Evolutionary conservation across 1,140 invertebrate species (phyloP).

Genomic region (Metopolophium dirhodum): DNA sequence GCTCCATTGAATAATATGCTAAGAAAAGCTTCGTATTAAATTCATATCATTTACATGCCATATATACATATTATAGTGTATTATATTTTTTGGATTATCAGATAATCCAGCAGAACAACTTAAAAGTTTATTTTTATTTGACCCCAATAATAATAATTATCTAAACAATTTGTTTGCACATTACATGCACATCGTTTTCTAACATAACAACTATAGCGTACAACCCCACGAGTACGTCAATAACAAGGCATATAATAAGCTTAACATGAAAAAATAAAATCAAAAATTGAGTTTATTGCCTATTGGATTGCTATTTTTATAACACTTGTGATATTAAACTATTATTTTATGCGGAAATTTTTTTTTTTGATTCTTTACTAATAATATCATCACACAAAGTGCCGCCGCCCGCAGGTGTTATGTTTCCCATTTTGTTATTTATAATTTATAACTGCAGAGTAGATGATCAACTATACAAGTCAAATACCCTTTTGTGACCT

Average conservation of each 20-base stretch:
- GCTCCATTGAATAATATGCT: background rate
- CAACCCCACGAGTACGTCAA: background rate
- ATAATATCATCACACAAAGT: background rate
- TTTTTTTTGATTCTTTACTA: background rate
- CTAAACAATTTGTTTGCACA: background rate
- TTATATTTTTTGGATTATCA: too few species aligned
- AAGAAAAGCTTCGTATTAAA: background rate
- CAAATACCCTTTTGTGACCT: background rate
- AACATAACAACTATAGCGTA: background rate
- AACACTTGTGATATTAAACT: constrained; percentile 2
- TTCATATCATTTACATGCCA: background rate
- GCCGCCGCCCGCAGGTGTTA: background rate
- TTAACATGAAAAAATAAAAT: background rate
- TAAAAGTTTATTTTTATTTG: too few species aligned
- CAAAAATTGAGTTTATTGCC: background rate
- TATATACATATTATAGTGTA: background rate
- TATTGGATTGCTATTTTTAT: background rate
- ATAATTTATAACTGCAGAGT: background rate
- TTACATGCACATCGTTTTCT: background rate
- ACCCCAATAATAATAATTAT: background rate
- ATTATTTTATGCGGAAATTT: too few species aligned
- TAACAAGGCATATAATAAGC: background rate
- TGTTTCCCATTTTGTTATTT: constrained; percentile 8
- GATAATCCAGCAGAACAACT: too few species aligned
- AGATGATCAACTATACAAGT: background rate